Percentiles rank a stretch among this genome's conserved stretches.
Conservation (phyloP, 2,113 vertebrate species). For the Glaucidium brasilianum region DNA sequence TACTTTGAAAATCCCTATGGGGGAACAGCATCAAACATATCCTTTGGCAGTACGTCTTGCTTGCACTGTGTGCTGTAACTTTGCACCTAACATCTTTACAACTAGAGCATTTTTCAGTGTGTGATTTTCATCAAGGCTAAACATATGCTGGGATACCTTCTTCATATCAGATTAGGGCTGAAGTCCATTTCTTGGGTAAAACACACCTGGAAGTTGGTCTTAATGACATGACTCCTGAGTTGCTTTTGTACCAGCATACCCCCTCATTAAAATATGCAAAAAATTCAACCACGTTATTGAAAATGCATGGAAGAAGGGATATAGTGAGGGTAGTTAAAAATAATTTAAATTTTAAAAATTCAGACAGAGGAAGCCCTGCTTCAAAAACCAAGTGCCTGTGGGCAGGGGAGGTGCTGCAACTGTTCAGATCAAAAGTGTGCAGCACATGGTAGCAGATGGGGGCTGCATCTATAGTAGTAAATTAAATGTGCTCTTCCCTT, state of each 20-base stretch:
- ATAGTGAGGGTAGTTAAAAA: neutral
- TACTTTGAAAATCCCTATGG: neutral
- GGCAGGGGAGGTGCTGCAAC: neutral
- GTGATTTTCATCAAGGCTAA: neutral
- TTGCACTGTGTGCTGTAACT: neutral
- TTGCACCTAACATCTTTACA: neutral
- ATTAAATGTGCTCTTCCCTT: neutral
- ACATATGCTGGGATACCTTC: neutral
- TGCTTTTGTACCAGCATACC: neutral
- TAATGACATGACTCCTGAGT: neutral
- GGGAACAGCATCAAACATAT: neutral
- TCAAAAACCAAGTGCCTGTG: accelerated
- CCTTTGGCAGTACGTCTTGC: neutral
- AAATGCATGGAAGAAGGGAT: neutral
- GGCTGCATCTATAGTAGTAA: neutral
- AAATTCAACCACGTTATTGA: neutral
- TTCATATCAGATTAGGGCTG: neutral
- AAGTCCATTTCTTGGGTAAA: neutral
- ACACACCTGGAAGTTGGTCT: neutral
- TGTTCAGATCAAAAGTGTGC: accelerated
- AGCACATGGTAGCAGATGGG: neutral
- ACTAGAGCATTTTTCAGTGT: neutral
- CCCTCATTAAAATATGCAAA: neutral
- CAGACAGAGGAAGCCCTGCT: neutral
- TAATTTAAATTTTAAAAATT: neutral